A percentile compares a stretch with the other conserved stretches of the same genome.
Conservation (phyloP, 37 sponge, comb jelly and placozoan species). For the Petrosia ficiformis region DNA sequence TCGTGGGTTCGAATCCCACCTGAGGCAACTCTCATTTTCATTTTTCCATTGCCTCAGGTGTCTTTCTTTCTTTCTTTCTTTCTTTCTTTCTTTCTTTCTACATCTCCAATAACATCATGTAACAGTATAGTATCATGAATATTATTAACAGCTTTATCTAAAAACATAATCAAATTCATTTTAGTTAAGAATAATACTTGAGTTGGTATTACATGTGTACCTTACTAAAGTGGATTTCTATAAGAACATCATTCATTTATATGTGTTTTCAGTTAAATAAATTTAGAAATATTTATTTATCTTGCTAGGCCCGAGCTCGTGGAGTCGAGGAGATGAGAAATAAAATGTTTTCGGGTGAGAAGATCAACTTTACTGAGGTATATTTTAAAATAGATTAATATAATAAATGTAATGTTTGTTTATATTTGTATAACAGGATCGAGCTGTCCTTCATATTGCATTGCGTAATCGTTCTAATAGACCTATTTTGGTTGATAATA, state of each 20-base stretch:
- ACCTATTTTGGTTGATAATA: constrained; percentile 90
- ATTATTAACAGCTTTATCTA: too few species aligned
- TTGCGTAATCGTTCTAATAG: constrained; percentile 90
- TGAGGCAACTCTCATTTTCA: too few species aligned
- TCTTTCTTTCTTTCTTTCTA: too few species aligned
- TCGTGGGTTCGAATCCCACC: too few species aligned
- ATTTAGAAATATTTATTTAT: constrained; percentile 4
- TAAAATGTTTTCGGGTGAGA: constrained; percentile 92
- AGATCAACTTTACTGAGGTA: constrained; percentile 98
- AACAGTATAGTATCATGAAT: too few species aligned
- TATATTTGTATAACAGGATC: constrained; percentile 48
- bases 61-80: too few species aligned
- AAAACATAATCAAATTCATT: too few species aligned
- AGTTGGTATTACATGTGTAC: neutral
- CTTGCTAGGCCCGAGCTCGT: constrained; percentile 76
- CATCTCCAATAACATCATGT: too few species aligned
- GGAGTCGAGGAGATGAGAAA: constrained; percentile 84
- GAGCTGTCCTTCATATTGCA: constrained; percentile 97
- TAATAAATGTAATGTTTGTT: neutral
- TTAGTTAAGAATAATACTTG: neutral
- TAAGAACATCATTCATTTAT: neutral
- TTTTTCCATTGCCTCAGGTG: too few species aligned
- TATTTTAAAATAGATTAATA: neutral
- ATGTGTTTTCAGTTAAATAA: neutral
- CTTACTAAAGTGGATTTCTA: too few species aligned